Conservation (phyloP, 2,888 invertebrate species). For the Mesoligia furuncula region DNA sequence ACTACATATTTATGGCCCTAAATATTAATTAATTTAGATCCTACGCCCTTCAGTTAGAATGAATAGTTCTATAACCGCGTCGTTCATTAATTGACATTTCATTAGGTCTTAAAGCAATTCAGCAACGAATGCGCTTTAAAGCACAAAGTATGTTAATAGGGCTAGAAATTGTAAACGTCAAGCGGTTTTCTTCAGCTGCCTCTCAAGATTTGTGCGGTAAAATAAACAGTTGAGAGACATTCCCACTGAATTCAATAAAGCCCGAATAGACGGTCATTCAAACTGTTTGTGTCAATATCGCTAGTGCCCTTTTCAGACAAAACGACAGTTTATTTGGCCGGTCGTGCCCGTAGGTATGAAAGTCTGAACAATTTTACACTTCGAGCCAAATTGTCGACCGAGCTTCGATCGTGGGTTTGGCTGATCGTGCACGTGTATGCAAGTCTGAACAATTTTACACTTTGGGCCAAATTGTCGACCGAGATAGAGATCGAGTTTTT, state of each 20-base stretch:
- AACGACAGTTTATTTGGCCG: constrained; percentile 26
- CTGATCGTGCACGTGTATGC: constrained; percentile 7
- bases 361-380: constrained; percentile 24
- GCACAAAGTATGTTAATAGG: constrained; percentile 32
- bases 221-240: constrained; percentile 35
- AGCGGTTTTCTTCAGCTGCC: constrained; percentile 28
- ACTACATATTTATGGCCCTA: neutral
- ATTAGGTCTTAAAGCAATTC: constrained; percentile 5
- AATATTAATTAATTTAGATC: constrained; percentile 4
- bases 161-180: constrained; percentile 11
- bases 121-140: constrained; percentile 14
- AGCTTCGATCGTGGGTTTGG: constrained; percentile 19
- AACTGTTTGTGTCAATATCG: constrained; percentile 48
- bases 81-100: constrained; percentile 13
- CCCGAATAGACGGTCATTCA: constrained; percentile 24
- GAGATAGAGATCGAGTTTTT: neutral
- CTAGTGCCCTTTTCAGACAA: constrained; percentile 34
- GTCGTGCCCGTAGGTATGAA: constrained; percentile 14
- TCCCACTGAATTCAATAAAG: constrained; percentile 44
- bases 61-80: neutral
- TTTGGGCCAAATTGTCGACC: constrained; percentile 29
- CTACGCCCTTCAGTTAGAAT: constrained; percentile 13
- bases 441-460: constrained; percentile 23
- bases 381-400: constrained; percentile 29
- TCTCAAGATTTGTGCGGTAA: constrained; percentile 41